Percentiles rank a stretch among this genome's conserved stretches.
phyloP scores from a whole-genome alignment of 2,113 vertebrate species.

The Guaruba guarouba region DNA sequence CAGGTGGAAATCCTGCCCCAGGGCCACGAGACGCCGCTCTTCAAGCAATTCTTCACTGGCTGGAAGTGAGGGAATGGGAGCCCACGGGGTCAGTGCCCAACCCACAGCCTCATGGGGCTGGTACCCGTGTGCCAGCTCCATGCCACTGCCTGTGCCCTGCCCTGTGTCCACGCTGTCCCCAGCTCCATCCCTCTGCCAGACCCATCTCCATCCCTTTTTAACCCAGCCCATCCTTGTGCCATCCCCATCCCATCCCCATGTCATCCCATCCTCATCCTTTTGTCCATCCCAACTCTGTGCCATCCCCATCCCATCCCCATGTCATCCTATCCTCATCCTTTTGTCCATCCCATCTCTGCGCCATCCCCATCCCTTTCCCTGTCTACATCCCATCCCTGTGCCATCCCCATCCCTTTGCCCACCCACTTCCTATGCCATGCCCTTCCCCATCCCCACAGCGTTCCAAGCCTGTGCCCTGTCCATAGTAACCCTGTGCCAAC shows the following conservation, averaged over 20 bases:
- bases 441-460: not conserved
- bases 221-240: not conserved
- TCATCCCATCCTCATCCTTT: no score
- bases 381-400: not conserved
- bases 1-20: slow-evolving; percentile 92
- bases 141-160: fast-evolving
- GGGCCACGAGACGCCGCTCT: slow-evolving; percentile 85
- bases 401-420: no score
- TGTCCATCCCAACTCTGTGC: no score
- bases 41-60: slow-evolving; percentile 90
- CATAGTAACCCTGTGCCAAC: not conserved
- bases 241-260: no score
- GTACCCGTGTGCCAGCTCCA: not conserved
- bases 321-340: no score
- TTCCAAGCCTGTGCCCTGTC: not conserved
- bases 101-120: not conserved
- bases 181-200: not conserved
- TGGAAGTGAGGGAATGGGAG: slow-evolving; percentile 76
- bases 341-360: no score
- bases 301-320: no score
- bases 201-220: not conserved
- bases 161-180: not conserved
- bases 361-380: not conserved
- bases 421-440: not conserved
- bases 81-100: fast-evolving